Conservation (phyloP, 2,113 vertebrate genomes). For the Polyodon spathula region DNA sequence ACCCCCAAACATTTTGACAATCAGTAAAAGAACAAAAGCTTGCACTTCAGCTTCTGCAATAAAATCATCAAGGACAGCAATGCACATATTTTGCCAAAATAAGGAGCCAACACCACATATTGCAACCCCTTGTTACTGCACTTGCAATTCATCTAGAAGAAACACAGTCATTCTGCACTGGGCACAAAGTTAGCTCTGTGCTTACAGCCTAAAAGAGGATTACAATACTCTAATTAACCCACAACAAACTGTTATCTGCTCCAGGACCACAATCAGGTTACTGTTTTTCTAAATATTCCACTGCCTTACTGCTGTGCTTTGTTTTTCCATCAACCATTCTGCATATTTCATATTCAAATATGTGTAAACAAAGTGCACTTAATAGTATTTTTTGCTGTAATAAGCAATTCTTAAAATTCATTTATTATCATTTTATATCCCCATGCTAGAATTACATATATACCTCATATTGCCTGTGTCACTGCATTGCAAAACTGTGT, state of each 20-base stretch:
- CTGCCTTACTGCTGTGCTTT: background rate
- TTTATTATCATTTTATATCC: no score
- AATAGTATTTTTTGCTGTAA: no score
- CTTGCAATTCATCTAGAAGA: constrained; percentile 51
- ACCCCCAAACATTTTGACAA: constrained; percentile 62
- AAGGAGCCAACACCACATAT: constrained; percentile 32
- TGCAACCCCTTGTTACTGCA: constrained; percentile 47
- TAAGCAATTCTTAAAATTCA: no score
- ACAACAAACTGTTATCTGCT: constrained; percentile 50
- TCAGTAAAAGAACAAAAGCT: constrained; percentile 29
- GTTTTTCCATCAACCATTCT: background rate
- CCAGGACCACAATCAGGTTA: constrained; percentile 30
- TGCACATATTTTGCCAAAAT: constrained; percentile 46
- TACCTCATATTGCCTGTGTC: no score
- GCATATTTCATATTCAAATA: background rate
- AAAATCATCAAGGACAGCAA: constrained; percentile 36
- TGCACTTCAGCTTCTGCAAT: constrained; percentile 36
- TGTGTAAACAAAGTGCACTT: no score
- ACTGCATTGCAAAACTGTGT: no score
- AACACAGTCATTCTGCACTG: constrained; percentile 65
- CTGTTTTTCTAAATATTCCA: constrained; percentile 6
- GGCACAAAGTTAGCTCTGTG: constrained; percentile 53
- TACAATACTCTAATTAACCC: constrained; percentile 63
- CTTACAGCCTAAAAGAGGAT: constrained; percentile 78
- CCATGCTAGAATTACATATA: no score